A percentile compares a stretch with the other conserved stretches of the same genome.
Evolutionary conservation across 2,888 invertebrate genomes (phyloP).

Genomic region (Linnaemya vulpina): DNA sequence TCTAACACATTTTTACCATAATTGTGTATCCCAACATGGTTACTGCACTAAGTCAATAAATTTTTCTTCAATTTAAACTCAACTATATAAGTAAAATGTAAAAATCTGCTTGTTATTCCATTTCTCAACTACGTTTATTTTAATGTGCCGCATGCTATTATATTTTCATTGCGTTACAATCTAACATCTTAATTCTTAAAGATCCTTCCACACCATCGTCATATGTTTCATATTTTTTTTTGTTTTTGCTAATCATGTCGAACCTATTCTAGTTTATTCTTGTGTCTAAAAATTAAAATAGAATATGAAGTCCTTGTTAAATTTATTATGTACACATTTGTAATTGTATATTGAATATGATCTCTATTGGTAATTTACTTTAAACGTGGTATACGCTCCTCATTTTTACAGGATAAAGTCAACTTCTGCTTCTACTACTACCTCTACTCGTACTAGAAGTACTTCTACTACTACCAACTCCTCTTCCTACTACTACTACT

Average conservation of each 20-base stretch:
- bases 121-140: background rate
- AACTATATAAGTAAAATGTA: background rate
- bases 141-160: constrained; percentile 49
- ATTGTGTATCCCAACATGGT: background rate
- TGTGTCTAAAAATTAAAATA: constrained; percentile 43
- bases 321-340: constrained; percentile 59
- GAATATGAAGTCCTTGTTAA: constrained; percentile 61
- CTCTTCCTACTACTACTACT: constrained; percentile 80
- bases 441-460: constrained; percentile 80
- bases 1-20: background rate
- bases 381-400: constrained; percentile 82
- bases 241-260: constrained; percentile 57
- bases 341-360: constrained; percentile 62
- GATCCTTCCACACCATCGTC: constrained; percentile 21
- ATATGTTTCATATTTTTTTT: constrained; percentile 19
- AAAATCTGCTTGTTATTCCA: constrained; percentile 40
- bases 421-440: constrained; percentile 81
- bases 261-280: constrained; percentile 57
- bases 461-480: constrained; percentile 80
- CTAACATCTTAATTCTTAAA: constrained; percentile 34
- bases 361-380: constrained; percentile 75
- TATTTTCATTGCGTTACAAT: constrained; percentile 17
- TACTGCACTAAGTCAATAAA: background rate
- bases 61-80: background rate
- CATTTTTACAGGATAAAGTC: constrained; percentile 83